Percentiles rank a stretch among this genome's conserved stretches.
phyloP scores from a whole-genome alignment of 2,113 vertebrate species.

The Anoplopoma fimbria region DNA sequence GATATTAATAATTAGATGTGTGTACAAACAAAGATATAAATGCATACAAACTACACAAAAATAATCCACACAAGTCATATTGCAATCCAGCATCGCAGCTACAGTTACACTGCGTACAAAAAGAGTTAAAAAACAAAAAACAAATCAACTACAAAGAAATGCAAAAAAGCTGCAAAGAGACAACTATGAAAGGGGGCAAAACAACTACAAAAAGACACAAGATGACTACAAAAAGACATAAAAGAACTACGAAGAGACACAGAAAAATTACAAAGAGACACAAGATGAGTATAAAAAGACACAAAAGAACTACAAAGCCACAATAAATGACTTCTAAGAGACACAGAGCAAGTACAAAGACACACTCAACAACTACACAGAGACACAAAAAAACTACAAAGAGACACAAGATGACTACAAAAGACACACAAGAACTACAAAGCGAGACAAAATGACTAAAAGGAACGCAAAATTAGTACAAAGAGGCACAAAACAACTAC shows the following conservation, averaged over 20 bases:
- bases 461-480: too few relatives aligned
- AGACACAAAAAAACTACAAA: background rate
- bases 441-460: background rate
- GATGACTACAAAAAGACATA: too few relatives aligned
- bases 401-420: background rate
- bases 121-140: background rate
- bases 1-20: background rate
- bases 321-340: background rate
- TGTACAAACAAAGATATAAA: background rate
- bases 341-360: too few relatives aligned
- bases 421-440: background rate
- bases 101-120: background rate
- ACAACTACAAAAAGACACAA: background rate
- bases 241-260: too few relatives aligned
- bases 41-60: background rate
- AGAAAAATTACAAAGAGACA: background rate
- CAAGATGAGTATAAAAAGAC: background rate
- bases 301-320: too few relatives aligned
- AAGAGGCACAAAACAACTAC: background rate
- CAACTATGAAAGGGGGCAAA: too few relatives aligned
- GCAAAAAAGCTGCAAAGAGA: too few relatives aligned
- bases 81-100: background rate
- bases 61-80: background rate
- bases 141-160: too few relatives aligned
- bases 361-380: background rate